Evolutionary conservation across 2,113 vertebrate species (phyloP).

Genomic region (Embiotoca jacksoni): DNA sequence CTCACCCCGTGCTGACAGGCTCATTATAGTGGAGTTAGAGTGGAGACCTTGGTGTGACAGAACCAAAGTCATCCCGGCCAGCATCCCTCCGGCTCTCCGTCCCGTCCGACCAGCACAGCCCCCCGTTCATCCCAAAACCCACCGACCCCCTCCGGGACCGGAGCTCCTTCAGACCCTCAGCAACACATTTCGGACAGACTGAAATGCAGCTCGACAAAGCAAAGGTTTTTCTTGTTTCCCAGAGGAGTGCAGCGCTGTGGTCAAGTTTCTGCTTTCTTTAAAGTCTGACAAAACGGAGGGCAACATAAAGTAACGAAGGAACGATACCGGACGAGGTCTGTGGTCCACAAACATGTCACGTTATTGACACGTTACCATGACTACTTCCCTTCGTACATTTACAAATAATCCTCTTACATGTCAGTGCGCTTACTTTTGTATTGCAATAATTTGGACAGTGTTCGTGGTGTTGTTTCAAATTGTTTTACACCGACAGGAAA

Average conservation of each 20-base stretch:
- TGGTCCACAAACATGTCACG: too few relatives aligned
- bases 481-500: too few relatives aligned
- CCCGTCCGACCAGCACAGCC: conserved; percentile 16
- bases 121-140: conserved; percentile 28
- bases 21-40: conserved; percentile 74
- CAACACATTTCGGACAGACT: conserved; percentile 37
- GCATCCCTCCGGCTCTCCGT: conserved; percentile 28
- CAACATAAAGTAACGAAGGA: background rate
- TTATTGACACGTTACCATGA: too few relatives aligned
- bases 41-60: conserved; percentile 74
- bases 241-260: background rate
- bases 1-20: conserved; percentile 69
- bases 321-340: too few relatives aligned
- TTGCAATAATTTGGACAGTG: too few relatives aligned
- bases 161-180: conserved; percentile 6
- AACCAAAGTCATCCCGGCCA: conserved; percentile 70
- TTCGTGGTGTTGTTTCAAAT: too few relatives aligned
- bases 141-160: background rate
- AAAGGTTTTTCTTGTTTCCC: conserved; percentile 8
- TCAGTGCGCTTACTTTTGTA: too few relatives aligned
- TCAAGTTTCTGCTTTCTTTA: conserved; percentile 9
- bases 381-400: too few relatives aligned
- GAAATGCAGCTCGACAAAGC: conserved; percentile 37
- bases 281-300: conserved; percentile 3
- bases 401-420: too few relatives aligned